Base-by-base conservation (phyloP, 2,113 vertebrate species). In the Nerophis lumbriciformis region DNA sequence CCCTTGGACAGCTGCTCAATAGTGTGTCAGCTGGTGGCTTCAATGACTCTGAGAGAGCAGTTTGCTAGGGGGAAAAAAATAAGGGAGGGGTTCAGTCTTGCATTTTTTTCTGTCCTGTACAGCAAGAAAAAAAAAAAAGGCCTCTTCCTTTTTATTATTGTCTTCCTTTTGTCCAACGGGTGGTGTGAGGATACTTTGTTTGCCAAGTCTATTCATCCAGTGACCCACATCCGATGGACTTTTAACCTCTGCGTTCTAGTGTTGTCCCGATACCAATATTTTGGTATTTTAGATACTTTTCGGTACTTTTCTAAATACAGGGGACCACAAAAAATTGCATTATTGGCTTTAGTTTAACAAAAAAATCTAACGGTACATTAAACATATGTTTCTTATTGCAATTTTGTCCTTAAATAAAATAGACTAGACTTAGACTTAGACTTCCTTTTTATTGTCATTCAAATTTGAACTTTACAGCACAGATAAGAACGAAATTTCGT, bases 11-110 rank as follows among this genome's bases (percentile, higher is more conserved):
- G 89, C 90, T 91, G 90, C 87, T 82, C 37, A 0, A 28, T 28
- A 28, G 59, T 59, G 86, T 87, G 89, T 91, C 88, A 90, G 90
- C 89, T 90, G 88, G 85, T 86, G 82, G 83, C 73, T 86, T 76
- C 75, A 65, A 71, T 59, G 68, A 51, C 68, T 71, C 57, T 62
- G 69, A 76, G 74, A 68, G 36, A 38, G 67, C 64, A 58, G 66
- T 77, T 76, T 71, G 69, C 80, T 76, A 14, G 2, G n/a, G n/a
- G 59, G 55, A 71, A 62, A 75, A 78, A 83, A 80, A 28, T 28
- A 65, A 80, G 83, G 80, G 84, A 67, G 85, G 79, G 82, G 78
- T 75, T 63, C 61, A 10, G 55, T 75, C 69, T 65, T 65, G 48
- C 64, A n/a, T 66, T 70, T 48, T 19, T 68, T 71, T 28, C 28